Conservation (phyloP, 1,140 invertebrate species). For the Papilio aristodemus region DNA sequence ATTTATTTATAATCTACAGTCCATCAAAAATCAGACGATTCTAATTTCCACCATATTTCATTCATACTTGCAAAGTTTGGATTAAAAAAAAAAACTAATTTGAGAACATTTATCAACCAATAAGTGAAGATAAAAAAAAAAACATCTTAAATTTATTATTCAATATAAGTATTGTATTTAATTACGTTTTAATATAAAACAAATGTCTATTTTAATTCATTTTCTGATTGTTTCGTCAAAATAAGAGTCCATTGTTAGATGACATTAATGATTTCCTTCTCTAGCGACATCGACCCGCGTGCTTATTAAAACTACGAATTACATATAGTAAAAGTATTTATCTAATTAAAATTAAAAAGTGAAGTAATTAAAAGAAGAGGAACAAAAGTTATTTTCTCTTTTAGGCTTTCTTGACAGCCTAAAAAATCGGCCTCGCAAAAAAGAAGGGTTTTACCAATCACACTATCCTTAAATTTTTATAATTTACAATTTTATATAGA, state of each 20-base stretch:
- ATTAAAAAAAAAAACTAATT: neutral
- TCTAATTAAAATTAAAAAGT: neutral
- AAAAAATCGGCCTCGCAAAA: neutral
- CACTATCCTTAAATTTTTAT: constrained; percentile 1
- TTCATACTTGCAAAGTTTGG: no score
- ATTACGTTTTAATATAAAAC: constrained; percentile 10
- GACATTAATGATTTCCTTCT: neutral
- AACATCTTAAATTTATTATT: neutral
- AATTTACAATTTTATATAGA: neutral
- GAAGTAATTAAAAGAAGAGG: neutral
- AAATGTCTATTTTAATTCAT: neutral
- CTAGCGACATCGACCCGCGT: neutral
- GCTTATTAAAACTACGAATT: constrained; percentile 19
- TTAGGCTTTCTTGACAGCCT: neutral
- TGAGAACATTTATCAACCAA: neutral
- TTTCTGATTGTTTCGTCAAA: neutral
- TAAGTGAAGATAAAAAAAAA: constrained; percentile 1
- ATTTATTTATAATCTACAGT: neutral
- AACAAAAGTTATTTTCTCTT: neutral
- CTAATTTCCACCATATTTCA: neutral
- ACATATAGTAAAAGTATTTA: neutral
- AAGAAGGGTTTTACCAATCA: neutral
- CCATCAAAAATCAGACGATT: neutral
- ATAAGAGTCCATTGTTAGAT: neutral
- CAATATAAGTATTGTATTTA: neutral